These are phyloP conservation scores for Lamproptera curius DNA, from an alignment of 2,888 invertebrate genomes.

Conservation along the genomic window DNA sequence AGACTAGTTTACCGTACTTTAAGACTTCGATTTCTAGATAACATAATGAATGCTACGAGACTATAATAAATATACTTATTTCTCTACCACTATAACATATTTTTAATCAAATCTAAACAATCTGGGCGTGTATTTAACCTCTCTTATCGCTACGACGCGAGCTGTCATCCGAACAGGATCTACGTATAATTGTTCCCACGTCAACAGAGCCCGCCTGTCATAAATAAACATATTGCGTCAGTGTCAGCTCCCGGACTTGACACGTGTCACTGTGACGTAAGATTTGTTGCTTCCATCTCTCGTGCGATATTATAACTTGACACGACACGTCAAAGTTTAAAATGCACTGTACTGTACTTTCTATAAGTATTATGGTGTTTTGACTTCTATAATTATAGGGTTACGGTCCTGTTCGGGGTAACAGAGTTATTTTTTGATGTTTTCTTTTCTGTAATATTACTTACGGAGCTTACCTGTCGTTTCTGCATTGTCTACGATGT, in stretches of 20 bases:
- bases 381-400: fast-evolving
- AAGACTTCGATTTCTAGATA: too few species aligned
- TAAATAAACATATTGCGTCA: conserved; percentile 68
- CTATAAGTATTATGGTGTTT: background rate
- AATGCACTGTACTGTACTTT: background rate
- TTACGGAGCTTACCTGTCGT: conserved; percentile 53
- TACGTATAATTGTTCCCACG: conserved; percentile 43
- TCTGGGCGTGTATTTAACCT: too few species aligned
- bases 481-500: conserved; percentile 50
- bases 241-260: conserved; percentile 65
- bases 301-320: conserved; percentile 29
- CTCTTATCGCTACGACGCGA: too few species aligned
- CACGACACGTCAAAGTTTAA: background rate
- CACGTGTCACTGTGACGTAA: conserved; percentile 56
- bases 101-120: too few species aligned
- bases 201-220: conserved; percentile 49
- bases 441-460: conserved; percentile 34
- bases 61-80: too few species aligned
- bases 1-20: too few species aligned
- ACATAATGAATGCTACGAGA: too few species aligned
- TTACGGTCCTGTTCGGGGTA: conserved; percentile 29
- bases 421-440: conserved; percentile 19
- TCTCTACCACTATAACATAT: too few species aligned
- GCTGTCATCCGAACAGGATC: conserved; percentile 6
- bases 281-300: conserved; percentile 36